Conservation (phyloP, 1,140 invertebrate genomes). For the Stegodyphus mimosarum region DNA sequence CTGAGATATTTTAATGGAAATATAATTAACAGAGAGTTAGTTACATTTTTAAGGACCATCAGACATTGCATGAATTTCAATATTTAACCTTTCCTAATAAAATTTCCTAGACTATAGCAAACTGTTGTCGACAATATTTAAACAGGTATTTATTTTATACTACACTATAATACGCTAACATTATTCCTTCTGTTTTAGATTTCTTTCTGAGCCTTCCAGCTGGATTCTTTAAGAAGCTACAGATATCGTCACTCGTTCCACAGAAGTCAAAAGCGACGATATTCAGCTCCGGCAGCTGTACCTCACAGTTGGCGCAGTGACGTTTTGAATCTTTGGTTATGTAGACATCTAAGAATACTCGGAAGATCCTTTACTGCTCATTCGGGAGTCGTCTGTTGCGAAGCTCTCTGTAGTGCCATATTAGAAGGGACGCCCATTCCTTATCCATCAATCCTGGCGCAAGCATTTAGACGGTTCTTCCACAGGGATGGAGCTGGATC, state of each 20-base stretch:
- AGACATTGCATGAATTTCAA: too few relatives aligned
- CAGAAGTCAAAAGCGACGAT: not conserved
- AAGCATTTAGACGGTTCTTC: conserved; percentile 34
- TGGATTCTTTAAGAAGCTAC: not conserved
- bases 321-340: conserved; percentile 5
- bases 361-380: not conserved
- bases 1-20: too few relatives aligned
- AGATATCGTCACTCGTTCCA: not conserved
- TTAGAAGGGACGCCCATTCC: not conserved
- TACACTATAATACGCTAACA: too few relatives aligned
- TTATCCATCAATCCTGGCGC: conserved; percentile 26
- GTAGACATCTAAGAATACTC: conserved; percentile 16
- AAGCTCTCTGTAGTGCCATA: not conserved
- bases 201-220: not conserved
- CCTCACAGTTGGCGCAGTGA: not conserved
- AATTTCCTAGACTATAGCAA: too few relatives aligned
- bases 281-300: conserved; percentile 10
- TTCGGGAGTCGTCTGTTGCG: not conserved
- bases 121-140: too few relatives aligned
- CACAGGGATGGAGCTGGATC: conserved; percentile 35
- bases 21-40: too few relatives aligned
- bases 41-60: too few relatives aligned
- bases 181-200: too few relatives aligned
- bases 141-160: too few relatives aligned
- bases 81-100: too few relatives aligned